Evolutionary conservation across 2,888 invertebrate genomes (phyloP), one percentile per base, ranked within the genome.

Genomic region (Brachynemurus nebulosus): DNA sequence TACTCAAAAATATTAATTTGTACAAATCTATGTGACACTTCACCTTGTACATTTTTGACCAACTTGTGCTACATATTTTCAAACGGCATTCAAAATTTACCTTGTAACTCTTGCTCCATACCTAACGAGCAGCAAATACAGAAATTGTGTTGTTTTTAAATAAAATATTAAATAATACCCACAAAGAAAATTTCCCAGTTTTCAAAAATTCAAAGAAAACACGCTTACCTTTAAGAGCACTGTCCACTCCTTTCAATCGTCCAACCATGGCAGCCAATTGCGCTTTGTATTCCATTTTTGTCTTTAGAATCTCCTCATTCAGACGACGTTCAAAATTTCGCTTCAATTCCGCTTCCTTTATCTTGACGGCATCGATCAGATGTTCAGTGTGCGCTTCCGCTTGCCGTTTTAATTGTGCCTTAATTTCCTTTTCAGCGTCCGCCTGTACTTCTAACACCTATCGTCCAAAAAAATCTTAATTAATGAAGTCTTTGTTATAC

Each of bases 371-470:
- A 54, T 86, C 86, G 35, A 73, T 71, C 47, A 88, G 60, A 51
- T 88, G 80, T 59, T 92, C 91, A 40, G 79, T 71, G 62, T 93
- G 91, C 0, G 90, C 80, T 55, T 90, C 86, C 2, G 83, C 76
- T 57, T 93, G 92, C 42, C 85, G 74, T 58, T 85, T 84, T 47
- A 97, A 61, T 55, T 90, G 83, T 11, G 76, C 72, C 36, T 84
- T 77, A 45, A 92, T 63, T 48, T 82, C 81, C 39, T 71, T 70
- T 57, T 91, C 83, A 19, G 78, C 71, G 37, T 78, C 76, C 1
- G 74, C 70, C 54, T 76, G 74, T 12, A 41, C 20, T 18, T 17
- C 14, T 20, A 45, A 23, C 23, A 8, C 18, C 27, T 30, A 35
- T n/a, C n/a, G n/a, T n/a, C n/a, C n/a, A n/a, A n/a, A n/a, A n/a